Base-by-base conservation (phyloP, 2,888 invertebrate genomes). In the Argyresthia goedartella region DNA sequence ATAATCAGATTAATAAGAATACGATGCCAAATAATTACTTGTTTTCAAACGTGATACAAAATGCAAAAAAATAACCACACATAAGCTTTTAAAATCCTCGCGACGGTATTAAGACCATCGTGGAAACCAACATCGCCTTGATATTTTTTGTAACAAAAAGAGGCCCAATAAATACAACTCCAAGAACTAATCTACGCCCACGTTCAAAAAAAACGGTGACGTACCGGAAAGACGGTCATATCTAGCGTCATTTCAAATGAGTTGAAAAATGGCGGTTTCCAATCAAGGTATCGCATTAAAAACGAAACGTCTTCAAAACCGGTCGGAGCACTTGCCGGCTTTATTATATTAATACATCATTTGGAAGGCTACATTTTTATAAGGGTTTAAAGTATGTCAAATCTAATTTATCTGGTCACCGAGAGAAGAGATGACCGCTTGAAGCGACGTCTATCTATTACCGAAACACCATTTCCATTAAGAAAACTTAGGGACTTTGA, bases 331-430 rank as follows among this genome's bases (percentile, higher is more conserved):
- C 62, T 63, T 59, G 48, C 59, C 54, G 58, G 57, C 67, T 71
- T 72, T 72, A 73, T 72, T 72, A 65, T 69, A 73, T 63, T 69
- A 75, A 81, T 81, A 73, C 76, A 79, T 81, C 79, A 79, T 76
- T 73, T 70, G 69, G n/a, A n/a, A 66, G 67, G 61, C 6, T 25
- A 25, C 25, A 25, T 71, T 71, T 67, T 71, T 51, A 49, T 70
- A 67, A 64, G 69, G 67, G 77, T 76, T 77, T 72, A 70, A 74
- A 79, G 79, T 80, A 71, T 72, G 74, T 78, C 76, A 73, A 74
- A 64, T 56, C 66, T 78, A 73, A 81, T 84, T 81, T 81, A 81
- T 80, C 68, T 74, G 76, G 72, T 78, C 81, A 61, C 57, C 58
- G 53, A 57, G 59, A 35, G 62, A 66, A 69, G 59, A 71, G 71